These are phyloP conservation scores for Coendou prehensilis DNA, from an alignment of 2,797 vertebrate genomes.

Conservation along the genomic window DNA sequence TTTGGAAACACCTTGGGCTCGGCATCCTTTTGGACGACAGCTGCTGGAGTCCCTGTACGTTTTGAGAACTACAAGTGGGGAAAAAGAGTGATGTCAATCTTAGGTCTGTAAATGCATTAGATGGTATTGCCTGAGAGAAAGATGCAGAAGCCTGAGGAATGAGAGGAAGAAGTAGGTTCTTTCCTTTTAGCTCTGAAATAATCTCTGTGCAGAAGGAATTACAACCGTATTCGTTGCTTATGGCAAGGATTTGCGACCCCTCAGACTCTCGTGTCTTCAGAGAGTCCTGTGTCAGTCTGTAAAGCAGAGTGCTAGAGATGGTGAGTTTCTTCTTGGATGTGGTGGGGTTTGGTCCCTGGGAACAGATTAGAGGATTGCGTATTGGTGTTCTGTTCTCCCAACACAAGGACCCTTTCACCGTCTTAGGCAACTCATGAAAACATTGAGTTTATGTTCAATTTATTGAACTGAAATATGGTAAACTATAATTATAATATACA, in stretches of 20 bases:
- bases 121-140: background rate
- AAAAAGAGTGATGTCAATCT: background rate
- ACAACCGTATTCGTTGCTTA: background rate
- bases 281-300: background rate
- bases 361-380: background rate
- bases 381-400: background rate
- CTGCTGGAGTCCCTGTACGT: conserved; percentile 97
- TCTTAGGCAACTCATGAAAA: background rate
- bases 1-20: conserved; percentile 96
- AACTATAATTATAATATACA: background rate
- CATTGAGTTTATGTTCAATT: background rate
- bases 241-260: background rate
- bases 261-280: background rate
- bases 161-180: background rate
- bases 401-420: background rate
- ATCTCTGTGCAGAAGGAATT: conserved; percentile 35
- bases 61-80: conserved; percentile 68
- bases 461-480: background rate
- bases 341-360: background rate
- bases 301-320: background rate
- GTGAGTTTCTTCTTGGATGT: background rate
- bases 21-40: conserved; percentile 97
- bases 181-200: background rate
- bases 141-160: background rate
- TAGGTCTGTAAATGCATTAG: conserved; percentile 25